phyloP scores from a whole-genome alignment of 2,888 invertebrate genomes.

The Macrosiphum euphorbiae region DNA sequence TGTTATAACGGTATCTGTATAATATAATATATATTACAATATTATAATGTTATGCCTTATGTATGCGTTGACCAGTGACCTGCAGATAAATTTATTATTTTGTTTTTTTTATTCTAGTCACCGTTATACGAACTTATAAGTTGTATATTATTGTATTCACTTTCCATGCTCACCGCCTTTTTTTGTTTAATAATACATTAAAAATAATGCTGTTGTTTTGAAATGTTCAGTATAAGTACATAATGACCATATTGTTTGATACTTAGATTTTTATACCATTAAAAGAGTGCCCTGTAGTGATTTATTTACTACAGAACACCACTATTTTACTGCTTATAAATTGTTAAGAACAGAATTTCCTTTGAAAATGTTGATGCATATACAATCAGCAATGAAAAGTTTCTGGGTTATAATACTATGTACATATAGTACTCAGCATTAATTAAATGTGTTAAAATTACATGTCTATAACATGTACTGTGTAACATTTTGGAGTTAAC shows the following conservation, averaged over 20 bases:
- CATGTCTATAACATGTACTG: too few relatives aligned
- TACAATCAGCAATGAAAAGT: neutral
- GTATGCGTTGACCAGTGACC: neutral
- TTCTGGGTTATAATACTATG: neutral
- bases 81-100: neutral
- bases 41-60: neutral
- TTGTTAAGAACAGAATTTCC: neutral
- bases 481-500: neutral
- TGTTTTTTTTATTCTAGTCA: neutral
- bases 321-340: neutral
- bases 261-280: neutral
- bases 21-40: neutral
- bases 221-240: neutral
- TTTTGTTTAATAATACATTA: neutral
- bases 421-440: neutral
- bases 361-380: neutral
- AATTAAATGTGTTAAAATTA: too few relatives aligned
- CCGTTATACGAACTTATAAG: neutral
- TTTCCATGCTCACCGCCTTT: neutral
- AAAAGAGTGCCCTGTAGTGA: neutral
- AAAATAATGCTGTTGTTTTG: neutral
- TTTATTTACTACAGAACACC: neutral
- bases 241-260: neutral
- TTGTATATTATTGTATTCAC: neutral
- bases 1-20: neutral